Base-by-base conservation (phyloP, 1,140 invertebrate species). In the Macrocentrus cingulum region DNA sequence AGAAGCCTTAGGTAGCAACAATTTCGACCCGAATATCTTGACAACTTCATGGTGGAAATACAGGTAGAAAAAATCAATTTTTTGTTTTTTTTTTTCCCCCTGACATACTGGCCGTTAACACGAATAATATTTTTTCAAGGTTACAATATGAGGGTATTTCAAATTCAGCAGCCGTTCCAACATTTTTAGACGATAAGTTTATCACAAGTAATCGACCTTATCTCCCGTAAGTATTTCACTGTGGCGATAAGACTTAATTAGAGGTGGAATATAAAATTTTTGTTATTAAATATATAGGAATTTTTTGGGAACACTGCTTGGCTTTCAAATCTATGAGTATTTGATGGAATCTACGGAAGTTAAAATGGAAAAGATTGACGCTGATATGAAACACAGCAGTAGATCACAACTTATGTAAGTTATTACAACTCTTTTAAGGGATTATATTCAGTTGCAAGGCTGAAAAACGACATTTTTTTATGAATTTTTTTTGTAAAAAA, bases 121-220 rank as follows among this genome's bases (percentile, higher is more conserved):
- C 8, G 18, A 29, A 52, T 36, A 13, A 23, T 52, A 6, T 42
- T 46, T 36, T 8, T 32, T 49, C 49, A n/a, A 76, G 75, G 50
- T 39, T 60, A 57, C 50, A 74, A 13, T 72, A 72, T 41, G 72
- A 75, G 56, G 60, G 62, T 16, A 22, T 74, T 42, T 48, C 65
- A 1, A 29, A 34, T 23, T 49, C 39, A 9, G 41, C 32, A 8
- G 52, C 66, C 34, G 20, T 65, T 13, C 75, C 75, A 0, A 67
- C 74, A 55, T 81, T 84, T 59, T 69, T 87, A 39, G 77, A 79
- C 45, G 84, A 86, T 65, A 69, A 77, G 11, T 72, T 81, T 42
- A 80, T 85, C 48, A 66, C 80, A 15, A 79, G 75, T 18, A 86
- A 86, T 61, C 82, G 81, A 66, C 84, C 85, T 20, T 84, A 82